These are phyloP conservation scores for Microcaecilia unicolor DNA, from an alignment of 2,797 vertebrate genomes.

Conservation along the genomic window DNA sequence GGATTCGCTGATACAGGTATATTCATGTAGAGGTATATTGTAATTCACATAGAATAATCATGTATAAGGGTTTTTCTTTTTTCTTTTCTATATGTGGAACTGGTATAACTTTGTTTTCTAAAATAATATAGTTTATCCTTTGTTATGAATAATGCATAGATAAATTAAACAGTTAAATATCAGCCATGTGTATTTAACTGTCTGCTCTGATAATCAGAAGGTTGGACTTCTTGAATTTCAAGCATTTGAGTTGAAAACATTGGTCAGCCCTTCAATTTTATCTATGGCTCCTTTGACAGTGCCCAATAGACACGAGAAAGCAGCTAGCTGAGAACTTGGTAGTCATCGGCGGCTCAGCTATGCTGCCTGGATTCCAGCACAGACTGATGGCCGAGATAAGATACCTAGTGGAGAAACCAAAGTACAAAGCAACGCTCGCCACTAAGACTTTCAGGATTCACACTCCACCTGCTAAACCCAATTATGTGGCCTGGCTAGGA, in stretches of 20 bases:
- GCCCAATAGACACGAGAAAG: constrained; percentile 93
- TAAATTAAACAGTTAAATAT: no score
- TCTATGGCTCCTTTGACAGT: constrained; percentile 49
- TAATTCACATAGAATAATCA: no score
- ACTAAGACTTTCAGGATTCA: constrained; percentile 87
- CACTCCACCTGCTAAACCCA: constrained; percentile 87
- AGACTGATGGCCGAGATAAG: constrained; percentile 88
- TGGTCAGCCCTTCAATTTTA: rapidly evolving
- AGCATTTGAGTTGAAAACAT: neutral
- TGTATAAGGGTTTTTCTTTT: no score
- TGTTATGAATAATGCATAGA: no score
- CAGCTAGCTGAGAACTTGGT: constrained; percentile 91
- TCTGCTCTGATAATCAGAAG: rapidly evolving
- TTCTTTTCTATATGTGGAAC: no score
- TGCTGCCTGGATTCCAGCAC: constrained; percentile 92
- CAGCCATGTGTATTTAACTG: no score
- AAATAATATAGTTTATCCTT: no score
- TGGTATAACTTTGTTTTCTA: no score
- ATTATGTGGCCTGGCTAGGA: constrained; percentile 95
- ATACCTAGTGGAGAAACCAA: constrained; percentile 84
- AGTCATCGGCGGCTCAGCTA: constrained; percentile 86
- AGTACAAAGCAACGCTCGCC: constrained; percentile 75
- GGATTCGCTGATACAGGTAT: constrained; percentile 88
- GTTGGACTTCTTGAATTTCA: neutral
- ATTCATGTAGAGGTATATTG: no score